Evolutionary conservation across 2,113 vertebrate species (phyloP).

Genomic region (Dicaeum eximium): DNA sequence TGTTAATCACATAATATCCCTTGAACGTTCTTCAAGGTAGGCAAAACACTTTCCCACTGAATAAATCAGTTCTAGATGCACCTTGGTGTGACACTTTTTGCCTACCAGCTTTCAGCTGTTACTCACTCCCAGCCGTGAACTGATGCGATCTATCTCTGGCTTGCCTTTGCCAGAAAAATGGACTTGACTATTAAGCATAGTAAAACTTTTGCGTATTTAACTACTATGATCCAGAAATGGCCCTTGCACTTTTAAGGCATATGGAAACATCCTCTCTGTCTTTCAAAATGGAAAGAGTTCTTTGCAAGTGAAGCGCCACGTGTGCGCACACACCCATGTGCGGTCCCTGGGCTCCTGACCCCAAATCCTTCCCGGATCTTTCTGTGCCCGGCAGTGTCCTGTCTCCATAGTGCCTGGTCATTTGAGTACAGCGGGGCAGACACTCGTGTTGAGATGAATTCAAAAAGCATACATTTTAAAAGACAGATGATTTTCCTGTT

Average conservation of each 20-base stretch:
- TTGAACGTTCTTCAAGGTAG: background rate
- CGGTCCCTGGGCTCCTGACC: background rate
- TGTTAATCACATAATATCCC: background rate
- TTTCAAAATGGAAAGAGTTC: slow-evolving; percentile 53
- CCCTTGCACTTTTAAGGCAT: slow-evolving; percentile 69
- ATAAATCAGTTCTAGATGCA: slow-evolving; percentile 44
- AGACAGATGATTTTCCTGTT: slow-evolving; percentile 61
- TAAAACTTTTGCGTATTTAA: slow-evolving; percentile 44
- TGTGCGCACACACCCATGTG: accelerated
- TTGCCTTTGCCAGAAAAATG: slow-evolving; percentile 52
- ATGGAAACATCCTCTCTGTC: slow-evolving; percentile 58
- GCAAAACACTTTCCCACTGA: slow-evolving; percentile 32
- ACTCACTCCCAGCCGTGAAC: background rate
- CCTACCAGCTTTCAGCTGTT: slow-evolving; percentile 41
- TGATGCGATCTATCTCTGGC: slow-evolving; percentile 24
- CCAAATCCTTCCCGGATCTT: background rate
- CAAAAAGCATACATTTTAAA: slow-evolving; percentile 49
- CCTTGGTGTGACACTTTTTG: slow-evolving; percentile 36
- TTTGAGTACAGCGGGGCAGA: background rate
- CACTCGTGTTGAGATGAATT: background rate
- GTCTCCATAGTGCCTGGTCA: background rate
- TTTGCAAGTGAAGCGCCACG: background rate
- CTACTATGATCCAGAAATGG: slow-evolving; percentile 58
- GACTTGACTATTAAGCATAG: slow-evolving; percentile 41
- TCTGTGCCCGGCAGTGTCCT: background rate